Evolutionary conservation across 2,888 invertebrate genomes (phyloP), one percentile per base, ranked within the genome.

Genomic region (Campaea margaritaria): DNA sequence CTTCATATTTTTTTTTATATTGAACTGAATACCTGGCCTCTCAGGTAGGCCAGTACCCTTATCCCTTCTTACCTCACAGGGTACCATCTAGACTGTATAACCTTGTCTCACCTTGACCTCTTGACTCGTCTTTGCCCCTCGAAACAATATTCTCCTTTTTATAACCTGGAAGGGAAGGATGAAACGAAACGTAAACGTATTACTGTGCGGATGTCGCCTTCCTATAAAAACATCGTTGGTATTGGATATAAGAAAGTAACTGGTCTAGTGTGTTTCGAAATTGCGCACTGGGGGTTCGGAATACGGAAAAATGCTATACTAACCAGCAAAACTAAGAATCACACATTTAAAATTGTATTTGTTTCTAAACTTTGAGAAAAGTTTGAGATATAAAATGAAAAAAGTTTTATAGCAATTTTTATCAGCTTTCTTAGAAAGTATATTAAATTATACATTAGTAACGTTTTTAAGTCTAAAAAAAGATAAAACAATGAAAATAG

Each of bases 171-270:
- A 31, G 13, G n/a, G 38, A 38, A 38, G 27, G 53, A 36, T 45
- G 39, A 16, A 54, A 15, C 10, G 21, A 46, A 54, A 47, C 10
- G 31, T 34, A 21, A 47, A 54, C 54, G 31, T 41, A 42, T 46
- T 39, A 38, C 27, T 52, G 36, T 43, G 28, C 27, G n/a, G 28
- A 44, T 44, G 43, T 43, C 15, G 16, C 31, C 13, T 31, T 28
- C 53, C 39, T 52, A 45, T 27, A 15, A 38, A 38, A 39, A 53
- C 28, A 41, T 27, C 45, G 36, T 11, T 10, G 1, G 0, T 31
- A 9, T 11, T 1, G 4, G 31, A 3, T 7, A 28, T 16, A 16
- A 27, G 14, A 39, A 39, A 39, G n/a, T 14, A 39, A 38, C 38
- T 39, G n/a, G 14, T 14, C 39, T 14, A 39, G 14, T 14, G 13